These are phyloP conservation scores for Serinus canaria DNA, from an alignment of 2,113 vertebrate genomes.

Conservation along the genomic window DNA sequence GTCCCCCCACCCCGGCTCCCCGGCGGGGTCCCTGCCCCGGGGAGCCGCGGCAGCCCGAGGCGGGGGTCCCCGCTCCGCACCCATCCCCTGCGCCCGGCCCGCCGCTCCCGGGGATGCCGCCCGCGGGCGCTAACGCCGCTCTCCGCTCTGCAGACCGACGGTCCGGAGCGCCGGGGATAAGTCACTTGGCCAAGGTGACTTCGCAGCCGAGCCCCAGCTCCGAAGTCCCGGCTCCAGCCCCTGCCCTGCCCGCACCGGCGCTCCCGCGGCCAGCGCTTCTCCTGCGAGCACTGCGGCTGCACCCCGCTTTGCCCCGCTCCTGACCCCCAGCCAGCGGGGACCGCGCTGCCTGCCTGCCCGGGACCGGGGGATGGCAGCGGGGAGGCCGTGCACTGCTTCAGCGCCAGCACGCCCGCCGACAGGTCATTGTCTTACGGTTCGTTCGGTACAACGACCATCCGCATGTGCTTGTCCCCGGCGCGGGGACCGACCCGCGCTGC, in stretches of 20 bases:
- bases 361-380: not conserved
- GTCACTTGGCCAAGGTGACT: slow-evolving; percentile 55
- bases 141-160: slow-evolving; percentile 20
- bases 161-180: slow-evolving; percentile 1
- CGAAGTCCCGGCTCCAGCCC: not conserved
- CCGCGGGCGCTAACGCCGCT: not conserved
- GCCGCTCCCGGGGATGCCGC: not conserved
- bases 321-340: not conserved
- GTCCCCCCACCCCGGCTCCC: not conserved
- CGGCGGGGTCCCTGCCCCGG: not conserved
- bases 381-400: slow-evolving; percentile 19
- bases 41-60: not conserved
- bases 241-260: not conserved
- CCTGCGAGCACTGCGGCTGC: slow-evolving; percentile 12
- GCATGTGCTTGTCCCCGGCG: slow-evolving; percentile 9
- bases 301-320: slow-evolving; percentile 19
- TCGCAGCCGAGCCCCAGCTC: slow-evolving; percentile 14
- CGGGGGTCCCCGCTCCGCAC: not conserved
- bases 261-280: not conserved
- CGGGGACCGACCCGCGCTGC: not conserved
- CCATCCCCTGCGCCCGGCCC: not conserved
- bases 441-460: fast-evolving
- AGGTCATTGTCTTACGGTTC: slow-evolving; percentile 1
- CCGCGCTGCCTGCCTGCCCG: not conserved
- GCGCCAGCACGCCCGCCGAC: slow-evolving; percentile 36